Evolutionary conservation across 2,888 invertebrate genomes (phyloP), one percentile per base, ranked within the genome.

Genomic region (Netelia inedita): DNA sequence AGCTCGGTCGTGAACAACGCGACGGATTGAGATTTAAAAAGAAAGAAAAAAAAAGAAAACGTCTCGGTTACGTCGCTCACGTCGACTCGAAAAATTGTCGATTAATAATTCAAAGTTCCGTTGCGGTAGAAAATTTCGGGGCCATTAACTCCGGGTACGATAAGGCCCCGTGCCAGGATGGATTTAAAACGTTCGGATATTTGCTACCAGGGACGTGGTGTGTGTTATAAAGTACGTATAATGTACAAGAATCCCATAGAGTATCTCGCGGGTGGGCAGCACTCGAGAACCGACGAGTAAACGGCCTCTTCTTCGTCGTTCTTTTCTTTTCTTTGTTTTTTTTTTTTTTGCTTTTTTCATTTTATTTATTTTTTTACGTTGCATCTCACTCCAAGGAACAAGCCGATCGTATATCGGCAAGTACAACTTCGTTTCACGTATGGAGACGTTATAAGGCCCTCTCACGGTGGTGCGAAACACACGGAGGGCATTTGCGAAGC

Each of bases 331-430:
- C 71, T 79, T 79, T 55, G 10, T 41, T 35, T 19, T 55, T 21
- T 89, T 86, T 61, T 72, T 66, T 76, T 55, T 8, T 35, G 14
- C 21, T n/a, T 76, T 75, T 71, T 69, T 66, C 73, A 41, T 23
- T 46, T 76, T 68, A 79, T 69, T 35, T 35, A 35, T 35, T 35
- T 35, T 35, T 35, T 35, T 35, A 5, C 35, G 35, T 35, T 35
- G 35, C 66, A 43, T 72, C 61, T 50, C 63, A 63, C 73, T 68
- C 71, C 68, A 79, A 65, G 75, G 21, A 73, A 23, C 71, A 76
- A 88, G 85, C 88, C 91, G 92, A 92, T 92, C 92, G 91, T 91
- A 92, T 91, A 92, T 92, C 92, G 92, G 91, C 91, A 89, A 90
- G 90, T 92, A 92, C 92, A 91, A 91, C 92, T 92, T 92, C 91